These are phyloP conservation scores for Pelusios castaneus DNA, from an alignment of 2,113 vertebrate genomes.

Conservation along the genomic window DNA sequence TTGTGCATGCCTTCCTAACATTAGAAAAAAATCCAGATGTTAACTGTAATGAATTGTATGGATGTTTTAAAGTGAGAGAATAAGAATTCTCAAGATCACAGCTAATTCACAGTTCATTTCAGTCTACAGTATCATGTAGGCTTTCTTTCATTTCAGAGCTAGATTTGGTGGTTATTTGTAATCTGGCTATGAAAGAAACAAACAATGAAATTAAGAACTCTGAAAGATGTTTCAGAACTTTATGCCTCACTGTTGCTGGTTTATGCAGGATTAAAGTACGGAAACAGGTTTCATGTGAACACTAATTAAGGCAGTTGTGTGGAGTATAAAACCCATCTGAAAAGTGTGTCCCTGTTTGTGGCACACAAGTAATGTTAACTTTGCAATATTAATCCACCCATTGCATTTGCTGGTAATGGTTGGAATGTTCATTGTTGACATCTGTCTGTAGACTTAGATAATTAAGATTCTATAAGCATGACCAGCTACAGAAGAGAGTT, in stretches of 20 bases:
- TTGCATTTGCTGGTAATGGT: not conserved
- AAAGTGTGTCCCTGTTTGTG: conserved; percentile 19
- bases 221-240: not conserved
- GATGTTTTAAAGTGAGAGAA: not conserved
- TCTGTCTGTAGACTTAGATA: not conserved
- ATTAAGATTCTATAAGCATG: not conserved
- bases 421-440: conserved; percentile 24
- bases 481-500: conserved; percentile 11
- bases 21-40: not conserved
- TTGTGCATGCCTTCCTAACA: not conserved
- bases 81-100: not conserved
- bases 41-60: not conserved
- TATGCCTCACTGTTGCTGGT: not conserved
- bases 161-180: not conserved
- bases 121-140: not conserved
- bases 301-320: not conserved
- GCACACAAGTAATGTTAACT: conserved; percentile 1
- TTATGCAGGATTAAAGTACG: not conserved
- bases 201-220: fast-evolving
- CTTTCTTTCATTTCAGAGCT: not conserved
- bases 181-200: not conserved
- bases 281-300: not conserved
- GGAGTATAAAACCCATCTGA: not conserved
- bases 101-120: not conserved
- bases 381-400: not conserved